phyloP scores from a whole-genome alignment of 2,888 invertebrate genomes.

The Gastrophysa polygoni region DNA sequence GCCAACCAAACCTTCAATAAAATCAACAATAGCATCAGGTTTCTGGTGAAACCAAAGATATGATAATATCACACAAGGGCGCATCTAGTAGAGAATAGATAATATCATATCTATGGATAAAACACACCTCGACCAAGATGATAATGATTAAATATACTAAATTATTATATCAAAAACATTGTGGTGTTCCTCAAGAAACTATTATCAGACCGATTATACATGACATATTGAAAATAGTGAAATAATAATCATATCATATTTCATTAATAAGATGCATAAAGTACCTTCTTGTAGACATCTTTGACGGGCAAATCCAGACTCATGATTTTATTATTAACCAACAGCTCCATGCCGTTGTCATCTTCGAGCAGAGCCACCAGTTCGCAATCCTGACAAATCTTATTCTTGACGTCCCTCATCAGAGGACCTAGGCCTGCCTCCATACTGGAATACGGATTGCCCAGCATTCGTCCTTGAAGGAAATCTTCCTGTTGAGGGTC shows the following conservation, averaged over 20 bases:
- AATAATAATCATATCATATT: too few relatives aligned
- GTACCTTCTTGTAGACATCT: constrained; percentile 81
- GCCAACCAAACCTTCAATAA: constrained; percentile 78
- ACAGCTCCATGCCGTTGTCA: constrained; percentile 97
- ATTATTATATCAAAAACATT: too few relatives aligned
- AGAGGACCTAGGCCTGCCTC: constrained; percentile 95
- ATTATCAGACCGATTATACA: too few relatives aligned
- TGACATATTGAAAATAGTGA: too few relatives aligned
- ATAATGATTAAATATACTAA: too few relatives aligned
- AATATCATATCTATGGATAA: too few relatives aligned
- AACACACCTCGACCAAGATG: too few relatives aligned
- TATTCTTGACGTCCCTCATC: constrained; percentile 99
- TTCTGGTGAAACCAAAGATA: too few relatives aligned
- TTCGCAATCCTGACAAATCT: constrained; percentile 98
- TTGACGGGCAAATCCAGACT: constrained; percentile 95
- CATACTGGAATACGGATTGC: constrained; percentile 94
- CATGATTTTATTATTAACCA: constrained; percentile 98
- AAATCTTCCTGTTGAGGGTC: constrained; percentile 99
- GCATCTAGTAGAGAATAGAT: too few relatives aligned
- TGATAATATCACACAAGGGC: too few relatives aligned
- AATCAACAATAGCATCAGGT: constrained; percentile 16
- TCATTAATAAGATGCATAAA: too few relatives aligned
- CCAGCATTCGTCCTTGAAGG: constrained; percentile 94
- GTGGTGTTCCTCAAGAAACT: too few relatives aligned
- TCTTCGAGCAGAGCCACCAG: constrained; percentile 97